These are phyloP conservation scores for Butorides virescens DNA, from an alignment of 2,113 vertebrate species.

Conservation along the genomic window DNA sequence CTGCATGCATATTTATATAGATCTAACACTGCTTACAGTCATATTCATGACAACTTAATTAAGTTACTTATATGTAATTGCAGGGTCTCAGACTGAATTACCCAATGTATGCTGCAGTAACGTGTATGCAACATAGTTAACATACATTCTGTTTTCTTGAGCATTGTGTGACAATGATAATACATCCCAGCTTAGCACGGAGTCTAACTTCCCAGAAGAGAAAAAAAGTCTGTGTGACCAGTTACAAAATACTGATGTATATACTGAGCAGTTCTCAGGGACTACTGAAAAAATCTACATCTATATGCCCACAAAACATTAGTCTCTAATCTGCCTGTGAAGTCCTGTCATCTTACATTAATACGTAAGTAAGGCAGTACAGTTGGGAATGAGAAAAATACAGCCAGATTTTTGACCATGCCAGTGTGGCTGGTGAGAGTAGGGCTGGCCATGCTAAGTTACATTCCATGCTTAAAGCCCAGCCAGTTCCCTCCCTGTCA, in stretches of 20 bases:
- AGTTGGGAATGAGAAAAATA: neutral
- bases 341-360: neutral
- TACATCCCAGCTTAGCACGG: neutral
- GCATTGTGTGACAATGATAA: neutral
- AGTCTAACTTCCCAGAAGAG: neutral
- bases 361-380: neutral
- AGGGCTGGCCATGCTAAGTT: neutral
- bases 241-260: neutral
- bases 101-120: neutral
- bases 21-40: neutral
- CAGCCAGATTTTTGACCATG: neutral
- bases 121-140: neutral
- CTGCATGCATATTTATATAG: neutral
- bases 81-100: neutral
- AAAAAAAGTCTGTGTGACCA: neutral
- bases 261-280: neutral
- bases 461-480: accelerated
- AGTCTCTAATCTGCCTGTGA: neutral
- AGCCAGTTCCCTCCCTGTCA: neutral
- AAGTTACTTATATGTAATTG: neutral
- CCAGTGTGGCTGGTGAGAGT: neutral
- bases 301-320: neutral
- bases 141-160: neutral
- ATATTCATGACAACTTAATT: neutral
- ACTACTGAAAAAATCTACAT: neutral